Percentiles rank a stretch among this genome's conserved stretches.
Evolutionary conservation across 2,888 invertebrate genomes (phyloP).

Genomic region (Chloroclystis v-ata): DNA sequence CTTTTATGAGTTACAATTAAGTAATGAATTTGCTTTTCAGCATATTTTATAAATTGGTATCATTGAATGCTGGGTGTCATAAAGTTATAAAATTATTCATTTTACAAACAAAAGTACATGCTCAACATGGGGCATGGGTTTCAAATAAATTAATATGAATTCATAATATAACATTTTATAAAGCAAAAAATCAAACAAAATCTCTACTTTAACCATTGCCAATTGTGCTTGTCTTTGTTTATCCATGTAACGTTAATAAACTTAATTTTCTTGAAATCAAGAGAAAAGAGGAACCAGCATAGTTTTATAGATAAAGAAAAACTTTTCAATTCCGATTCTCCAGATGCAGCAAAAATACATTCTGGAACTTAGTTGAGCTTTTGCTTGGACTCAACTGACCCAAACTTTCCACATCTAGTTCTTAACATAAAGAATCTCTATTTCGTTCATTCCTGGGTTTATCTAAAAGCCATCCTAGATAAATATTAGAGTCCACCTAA

Average conservation of each 20-base stretch:
- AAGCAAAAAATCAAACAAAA: too few species aligned
- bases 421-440: slow-evolving; percentile 35
- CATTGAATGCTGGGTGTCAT: too few species aligned
- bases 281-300: slow-evolving; percentile 5
- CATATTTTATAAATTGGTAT: too few species aligned
- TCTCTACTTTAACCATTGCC: not conserved
- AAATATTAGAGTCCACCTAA: not conserved
- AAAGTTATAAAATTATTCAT: too few species aligned
- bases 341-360: slow-evolving; percentile 54
- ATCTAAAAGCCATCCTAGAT: not conserved
- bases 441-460: slow-evolving; percentile 31
- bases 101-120: too few species aligned
- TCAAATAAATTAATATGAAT: too few species aligned
- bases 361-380: slow-evolving; percentile 45
- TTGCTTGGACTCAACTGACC: slow-evolving; percentile 36
- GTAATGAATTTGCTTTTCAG: too few species aligned
- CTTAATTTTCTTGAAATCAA: not conserved
- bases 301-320: slow-evolving; percentile 58
- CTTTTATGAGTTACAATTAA: too few species aligned
- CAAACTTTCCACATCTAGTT: slow-evolving; percentile 32
- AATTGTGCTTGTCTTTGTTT: not conserved
- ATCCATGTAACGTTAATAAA: not conserved
- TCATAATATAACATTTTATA: too few species aligned
- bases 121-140: too few species aligned
- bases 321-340: slow-evolving; percentile 61